Conservation (phyloP, 2,888 invertebrate species). For the Acanthosoma haemorrhoidale region DNA sequence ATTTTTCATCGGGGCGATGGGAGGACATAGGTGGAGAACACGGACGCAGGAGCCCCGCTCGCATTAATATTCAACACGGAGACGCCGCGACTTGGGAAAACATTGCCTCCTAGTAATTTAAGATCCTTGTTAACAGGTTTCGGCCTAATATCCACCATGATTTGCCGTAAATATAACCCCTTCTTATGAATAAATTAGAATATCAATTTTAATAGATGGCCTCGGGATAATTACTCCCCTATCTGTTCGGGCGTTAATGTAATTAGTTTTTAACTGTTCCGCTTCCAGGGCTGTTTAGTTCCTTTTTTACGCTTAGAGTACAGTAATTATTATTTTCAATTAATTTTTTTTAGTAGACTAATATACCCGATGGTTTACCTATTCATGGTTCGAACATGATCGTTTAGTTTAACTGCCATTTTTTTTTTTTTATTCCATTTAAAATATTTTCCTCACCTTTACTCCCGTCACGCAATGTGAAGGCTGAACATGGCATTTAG, state of each 20-base stretch:
- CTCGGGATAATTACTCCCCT: background rate
- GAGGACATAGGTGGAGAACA: constrained; percentile 1
- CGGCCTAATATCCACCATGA: background rate
- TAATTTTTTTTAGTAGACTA: background rate
- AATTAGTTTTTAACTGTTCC: constrained; percentile 15
- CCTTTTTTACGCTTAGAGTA: background rate
- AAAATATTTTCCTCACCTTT: too few species aligned
- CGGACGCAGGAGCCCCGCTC: background rate
- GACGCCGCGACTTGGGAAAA: background rate
- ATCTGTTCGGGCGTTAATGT: constrained; percentile 15
- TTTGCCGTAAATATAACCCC: constrained; percentile 14
- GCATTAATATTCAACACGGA: background rate
- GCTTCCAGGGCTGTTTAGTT: background rate
- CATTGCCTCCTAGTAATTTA: constrained; percentile 14
- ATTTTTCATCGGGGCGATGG: background rate
- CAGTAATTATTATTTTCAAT: background rate
- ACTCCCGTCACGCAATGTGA: too few species aligned
- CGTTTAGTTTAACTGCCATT: too few species aligned
- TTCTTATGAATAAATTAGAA: constrained; percentile 24
- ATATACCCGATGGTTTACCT: too few species aligned
- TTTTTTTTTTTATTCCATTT: too few species aligned
- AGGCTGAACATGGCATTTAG: too few species aligned
- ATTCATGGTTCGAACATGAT: too few species aligned
- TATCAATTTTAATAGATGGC: constrained; percentile 20
- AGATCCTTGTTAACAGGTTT: constrained; percentile 22